These are phyloP conservation scores for Cariama cristata DNA, from an alignment of 2,113 vertebrate genomes.

Conservation along the genomic window DNA sequence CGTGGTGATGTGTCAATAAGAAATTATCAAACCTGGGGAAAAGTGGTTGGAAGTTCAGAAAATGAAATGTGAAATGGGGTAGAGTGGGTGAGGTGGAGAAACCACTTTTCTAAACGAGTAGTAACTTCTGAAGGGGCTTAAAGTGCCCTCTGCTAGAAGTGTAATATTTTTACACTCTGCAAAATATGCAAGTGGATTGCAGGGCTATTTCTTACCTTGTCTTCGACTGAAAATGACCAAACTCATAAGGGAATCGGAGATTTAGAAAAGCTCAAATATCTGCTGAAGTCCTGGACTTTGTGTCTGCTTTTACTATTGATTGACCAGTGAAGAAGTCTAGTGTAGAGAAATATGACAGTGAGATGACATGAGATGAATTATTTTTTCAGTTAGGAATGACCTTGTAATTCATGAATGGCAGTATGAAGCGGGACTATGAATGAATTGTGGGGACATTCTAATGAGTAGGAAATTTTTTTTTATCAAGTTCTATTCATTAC, in stretches of 20 bases:
- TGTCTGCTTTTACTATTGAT: conserved; percentile 16
- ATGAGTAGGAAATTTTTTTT: background rate
- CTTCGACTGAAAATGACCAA: background rate
- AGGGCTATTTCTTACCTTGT: background rate
- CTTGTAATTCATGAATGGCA: background rate
- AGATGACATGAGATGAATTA: background rate
- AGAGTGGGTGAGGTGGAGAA: fast-evolving
- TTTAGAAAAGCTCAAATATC: background rate
- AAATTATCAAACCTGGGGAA: background rate
- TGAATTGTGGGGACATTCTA: background rate
- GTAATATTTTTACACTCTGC: background rate
- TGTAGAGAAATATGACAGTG: conserved; percentile 13
- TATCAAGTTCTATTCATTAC: background rate
- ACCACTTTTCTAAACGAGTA: background rate
- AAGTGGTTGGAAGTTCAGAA: background rate
- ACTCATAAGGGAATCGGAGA: background rate
- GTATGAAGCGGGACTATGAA: background rate
- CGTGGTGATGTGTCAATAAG: background rate
- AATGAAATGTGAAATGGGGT: background rate
- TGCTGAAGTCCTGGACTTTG: background rate
- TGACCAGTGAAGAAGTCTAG: background rate
- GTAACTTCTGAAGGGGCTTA: background rate
- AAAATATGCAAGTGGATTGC: background rate
- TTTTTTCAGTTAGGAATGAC: background rate
- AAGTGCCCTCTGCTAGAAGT: background rate